phyloP scores from a whole-genome alignment of 1,140 invertebrate genomes.

The Drosophila sechellia region DNA sequence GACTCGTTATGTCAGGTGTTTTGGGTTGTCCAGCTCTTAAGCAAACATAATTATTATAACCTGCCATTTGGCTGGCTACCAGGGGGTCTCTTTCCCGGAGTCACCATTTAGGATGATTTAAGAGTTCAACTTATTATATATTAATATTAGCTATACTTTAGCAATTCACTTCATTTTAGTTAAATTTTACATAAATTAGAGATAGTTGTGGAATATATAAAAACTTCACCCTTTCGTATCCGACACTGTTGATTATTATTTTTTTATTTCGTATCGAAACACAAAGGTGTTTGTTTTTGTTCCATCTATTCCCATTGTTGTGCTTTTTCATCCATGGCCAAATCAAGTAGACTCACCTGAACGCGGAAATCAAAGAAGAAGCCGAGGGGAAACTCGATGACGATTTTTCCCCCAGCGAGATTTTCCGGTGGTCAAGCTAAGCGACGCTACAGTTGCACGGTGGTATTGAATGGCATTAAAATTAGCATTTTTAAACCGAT shows the following conservation, averaged over 20 bases:
- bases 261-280: not conserved
- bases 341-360: constrained; percentile 33
- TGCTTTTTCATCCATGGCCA: constrained; percentile 39
- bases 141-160: not conserved
- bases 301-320: constrained; percentile 7
- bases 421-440: constrained; percentile 1
- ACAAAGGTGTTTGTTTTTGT: too few relatives aligned
- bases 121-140: not conserved
- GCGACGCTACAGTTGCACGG: not conserved
- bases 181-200: not conserved
- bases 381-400: constrained; percentile 6
- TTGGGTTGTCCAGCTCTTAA: constrained; percentile 19
- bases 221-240: not conserved
- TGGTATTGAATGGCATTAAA: not conserved
- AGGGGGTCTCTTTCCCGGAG: not conserved
- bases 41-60: constrained; percentile 50
- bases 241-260: too few relatives aligned
- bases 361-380: constrained; percentile 22
- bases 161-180: not conserved
- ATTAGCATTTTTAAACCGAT: not conserved
- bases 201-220: not conserved
- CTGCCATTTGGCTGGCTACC: not conserved
- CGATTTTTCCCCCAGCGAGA: constrained; percentile 8
- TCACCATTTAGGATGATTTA: not conserved
- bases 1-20: constrained; percentile 62